Base-by-base conservation (phyloP, 1,140 invertebrate genomes). In the Nasonia longicornis region DNA sequence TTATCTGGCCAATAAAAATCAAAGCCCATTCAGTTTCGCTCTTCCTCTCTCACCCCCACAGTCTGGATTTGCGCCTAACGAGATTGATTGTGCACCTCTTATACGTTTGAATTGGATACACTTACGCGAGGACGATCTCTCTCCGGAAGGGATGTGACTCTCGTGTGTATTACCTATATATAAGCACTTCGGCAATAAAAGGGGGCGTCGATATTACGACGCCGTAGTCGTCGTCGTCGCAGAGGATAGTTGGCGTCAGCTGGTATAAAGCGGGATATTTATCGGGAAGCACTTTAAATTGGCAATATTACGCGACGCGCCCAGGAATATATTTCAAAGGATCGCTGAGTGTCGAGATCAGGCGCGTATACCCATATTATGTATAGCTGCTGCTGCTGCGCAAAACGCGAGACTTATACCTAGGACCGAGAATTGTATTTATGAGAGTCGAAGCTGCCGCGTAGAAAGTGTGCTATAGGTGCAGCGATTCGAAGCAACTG, bases 1-100 rank as follows among this genome's bases (percentile, higher is more conserved):
- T 76, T 66, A 66, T 66, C 58, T 58, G 22, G 4, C 52, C 58
- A 76, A 76, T 76, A 76, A 76, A 76, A 76, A 76, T 76, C 74
- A 76, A 75, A 75, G 52, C 14, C 73, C 29, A 63, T 63, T 75
- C 52, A 63, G 31, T 31, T 3, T 3, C 31, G 31, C 31, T 35
- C 22, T 26, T 26, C 20, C 1, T 58, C 52, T 58, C 20, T n/a
- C 16, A n/a, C 7, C 52, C 20, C 16, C 52, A 42, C 38, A 42
- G 52, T 58, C 16, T n/a, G 52, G 52, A 58, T 58, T 16, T 0
- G 20, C 7, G 20, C 20, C 52, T n/a, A n/a, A 58, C 52, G 52
- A 58, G 52, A 58, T 58, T 58, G 52, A 58, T 58, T 58, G 6
- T 20, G 16, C 16, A 14, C 3, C 52, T n/a, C 4, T 58, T 58